These are phyloP conservation scores for Steinernema feltiae DNA, from an alignment of 1,140 invertebrate genomes.

Conservation along the genomic window DNA sequence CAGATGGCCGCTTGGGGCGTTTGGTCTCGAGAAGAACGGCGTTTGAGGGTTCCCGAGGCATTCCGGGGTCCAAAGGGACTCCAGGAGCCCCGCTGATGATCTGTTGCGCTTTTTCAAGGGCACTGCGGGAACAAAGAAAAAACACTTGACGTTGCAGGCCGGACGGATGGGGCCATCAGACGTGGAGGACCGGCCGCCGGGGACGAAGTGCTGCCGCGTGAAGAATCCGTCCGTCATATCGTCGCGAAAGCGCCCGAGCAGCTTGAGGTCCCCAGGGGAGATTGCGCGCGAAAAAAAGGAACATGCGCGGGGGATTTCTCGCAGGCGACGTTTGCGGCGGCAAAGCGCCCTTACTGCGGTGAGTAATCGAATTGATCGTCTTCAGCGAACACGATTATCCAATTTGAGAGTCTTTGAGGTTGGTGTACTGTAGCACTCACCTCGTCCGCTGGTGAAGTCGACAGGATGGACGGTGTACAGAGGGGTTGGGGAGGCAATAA, in stretches of 20 bases:
- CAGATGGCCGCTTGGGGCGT: no score
- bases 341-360: background rate
- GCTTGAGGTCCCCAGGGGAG: background rate
- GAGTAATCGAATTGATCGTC: background rate
- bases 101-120: no score
- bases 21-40: no score
- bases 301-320: background rate
- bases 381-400: no score
- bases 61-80: no score
- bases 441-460: background rate
- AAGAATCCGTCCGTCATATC: conserved; percentile 15
- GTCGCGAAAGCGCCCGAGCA: background rate
- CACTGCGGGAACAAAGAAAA: no score
- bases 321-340: background rate
- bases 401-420: background rate
- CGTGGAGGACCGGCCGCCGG: no score
- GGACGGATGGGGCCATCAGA: background rate
- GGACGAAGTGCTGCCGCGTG: background rate
- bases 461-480: background rate
- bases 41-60: background rate
- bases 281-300: background rate
- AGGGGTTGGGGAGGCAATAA: background rate
- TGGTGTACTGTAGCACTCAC: background rate
- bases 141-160: background rate
- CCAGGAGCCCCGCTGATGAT: no score